Conservation (phyloP, 2,113 vertebrate genomes). For the Aplodontia rufa region DNA sequence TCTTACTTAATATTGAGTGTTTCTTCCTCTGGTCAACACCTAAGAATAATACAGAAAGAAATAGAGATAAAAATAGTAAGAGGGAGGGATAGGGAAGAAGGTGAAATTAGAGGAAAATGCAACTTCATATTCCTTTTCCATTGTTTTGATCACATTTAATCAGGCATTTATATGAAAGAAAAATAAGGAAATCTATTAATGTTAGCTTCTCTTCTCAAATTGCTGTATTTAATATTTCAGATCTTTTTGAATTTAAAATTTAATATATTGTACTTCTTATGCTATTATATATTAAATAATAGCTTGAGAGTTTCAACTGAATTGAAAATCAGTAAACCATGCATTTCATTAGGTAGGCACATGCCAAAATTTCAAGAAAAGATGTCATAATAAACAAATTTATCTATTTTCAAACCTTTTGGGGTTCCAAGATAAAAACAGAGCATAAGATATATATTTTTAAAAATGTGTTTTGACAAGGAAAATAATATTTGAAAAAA, state of each 20-base stretch:
- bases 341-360: not conserved
- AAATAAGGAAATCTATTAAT: not conserved
- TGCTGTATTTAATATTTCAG: not conserved
- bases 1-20: not conserved
- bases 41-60: not conserved
- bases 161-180: not conserved
- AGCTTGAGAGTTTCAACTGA: not conserved
- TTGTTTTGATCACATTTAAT: not conserved
- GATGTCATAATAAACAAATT: not conserved
- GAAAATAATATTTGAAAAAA: not conserved
- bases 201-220: not conserved
- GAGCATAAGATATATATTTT: not conserved
- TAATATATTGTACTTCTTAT: not conserved
- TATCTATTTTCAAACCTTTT: not conserved
- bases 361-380: not conserved
- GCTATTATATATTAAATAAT: not conserved
- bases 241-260: not conserved
- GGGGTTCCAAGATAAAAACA: not conserved
- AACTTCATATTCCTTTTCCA: not conserved
- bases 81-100: not conserved
- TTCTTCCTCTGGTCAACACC: not conserved
- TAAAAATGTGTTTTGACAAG: not conserved
- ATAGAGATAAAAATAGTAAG: not conserved
- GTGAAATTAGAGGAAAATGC: not conserved
- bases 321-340: not conserved